phyloP scores from a whole-genome alignment of 2,797 vertebrate genomes.

The Thunnus albacares region DNA sequence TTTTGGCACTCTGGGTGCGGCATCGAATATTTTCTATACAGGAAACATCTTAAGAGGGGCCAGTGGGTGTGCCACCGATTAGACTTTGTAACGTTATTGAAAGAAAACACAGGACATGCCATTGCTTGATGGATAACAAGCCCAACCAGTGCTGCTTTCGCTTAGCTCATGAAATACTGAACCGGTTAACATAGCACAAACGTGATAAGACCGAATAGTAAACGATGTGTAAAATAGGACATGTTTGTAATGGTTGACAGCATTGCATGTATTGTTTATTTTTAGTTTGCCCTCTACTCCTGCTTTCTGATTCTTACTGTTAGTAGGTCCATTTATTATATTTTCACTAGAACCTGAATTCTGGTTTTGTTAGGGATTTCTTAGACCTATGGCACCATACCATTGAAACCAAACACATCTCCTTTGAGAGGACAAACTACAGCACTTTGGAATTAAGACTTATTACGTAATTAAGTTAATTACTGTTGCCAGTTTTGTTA shows the following conservation, averaged over 20 bases:
- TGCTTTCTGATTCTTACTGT: neutral
- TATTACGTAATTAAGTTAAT: neutral
- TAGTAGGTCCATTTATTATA: neutral
- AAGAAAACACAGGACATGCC: neutral
- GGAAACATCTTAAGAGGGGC: conserved; percentile 21
- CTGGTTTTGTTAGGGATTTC: neutral
- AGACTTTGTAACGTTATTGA: neutral
- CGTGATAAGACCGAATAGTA: neutral
- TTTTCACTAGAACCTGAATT: no score
- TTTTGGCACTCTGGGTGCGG: conserved; percentile 23
- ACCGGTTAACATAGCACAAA: neutral
- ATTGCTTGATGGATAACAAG: neutral
- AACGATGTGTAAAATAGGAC: neutral
- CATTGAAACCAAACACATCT: neutral
- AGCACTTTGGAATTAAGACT: neutral
- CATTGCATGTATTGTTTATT: neutral
- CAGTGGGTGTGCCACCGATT: conserved; percentile 38
- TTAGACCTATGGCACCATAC: neutral
- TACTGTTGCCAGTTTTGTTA: neutral
- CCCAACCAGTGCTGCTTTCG: neutral
- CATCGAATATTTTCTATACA: neutral
- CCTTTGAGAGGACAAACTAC: neutral
- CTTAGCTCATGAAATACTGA: neutral
- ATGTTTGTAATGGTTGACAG: neutral
- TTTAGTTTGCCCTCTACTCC: neutral